Base-by-base conservation (phyloP, 2,113 vertebrate genomes). In the Rafetus swinhoei region DNA sequence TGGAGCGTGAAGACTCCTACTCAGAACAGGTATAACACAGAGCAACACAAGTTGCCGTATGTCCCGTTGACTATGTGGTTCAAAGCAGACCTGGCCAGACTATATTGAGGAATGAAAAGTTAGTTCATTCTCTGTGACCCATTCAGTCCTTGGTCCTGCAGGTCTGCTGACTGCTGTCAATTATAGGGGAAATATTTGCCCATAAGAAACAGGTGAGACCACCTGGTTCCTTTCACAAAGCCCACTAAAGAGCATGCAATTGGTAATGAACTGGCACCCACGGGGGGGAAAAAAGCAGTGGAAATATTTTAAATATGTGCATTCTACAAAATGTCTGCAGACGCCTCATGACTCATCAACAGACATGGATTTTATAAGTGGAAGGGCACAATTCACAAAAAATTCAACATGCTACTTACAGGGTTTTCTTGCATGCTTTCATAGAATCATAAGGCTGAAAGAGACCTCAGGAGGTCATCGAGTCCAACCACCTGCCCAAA, bases 31-130 rank as follows among this genome's bases (percentile, higher is more conserved):
- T 53, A 21, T 52, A 76, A 22, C 0, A 19, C 0, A 57, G 82
- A 82, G 52, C 55, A 80, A 9, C 81, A 18, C 10, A 14, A 1
- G 5, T 8, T 21, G 14, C 35, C n/a, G 45, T 0, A 0, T 6
- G 81, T 85, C 89, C 59, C 27, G 72, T 89, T 45, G 87, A 10
- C 0, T 5, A 35, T 14, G 7, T 0, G 13, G 50, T 21, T 79
- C 0, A 2, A 72, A 24, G 5, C 62, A 5, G 85, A 1, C 1
- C 4, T 0, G 21, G 15, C 52, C 12, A 22, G 19, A 19, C n/a
- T 39, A 86, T 2, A 0, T 3, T 3, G 53, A 10, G 88, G 82
- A 4, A 9, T 0, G 6, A n/a, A 9, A 29, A 32, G 39, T 69
- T n/a, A 0, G 6, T 5, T 93, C 60, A 0, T 82, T 22, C 45